Conservation (phyloP, 1,140 invertebrate species). For the Caenorhabditis brenneri region DNA sequence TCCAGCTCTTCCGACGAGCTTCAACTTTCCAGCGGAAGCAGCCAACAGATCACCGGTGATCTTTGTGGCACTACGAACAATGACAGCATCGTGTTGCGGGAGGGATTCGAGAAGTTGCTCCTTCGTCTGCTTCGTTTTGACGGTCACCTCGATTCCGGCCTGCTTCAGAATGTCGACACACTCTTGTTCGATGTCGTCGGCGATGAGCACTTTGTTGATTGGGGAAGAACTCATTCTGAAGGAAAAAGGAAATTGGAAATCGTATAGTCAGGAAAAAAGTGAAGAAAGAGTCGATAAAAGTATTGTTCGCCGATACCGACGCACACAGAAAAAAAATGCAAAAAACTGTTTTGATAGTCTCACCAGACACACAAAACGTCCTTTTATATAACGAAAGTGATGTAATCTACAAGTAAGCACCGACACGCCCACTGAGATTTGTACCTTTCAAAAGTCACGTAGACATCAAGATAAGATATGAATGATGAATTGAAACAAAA, state of each 20-base stretch:
- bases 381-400: slow-evolving; percentile 27
- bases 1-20: slow-evolving; percentile 87
- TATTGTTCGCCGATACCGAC: too few relatives aligned
- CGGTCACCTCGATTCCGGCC: slow-evolving; percentile 79
- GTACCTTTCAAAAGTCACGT: slow-evolving; percentile 47
- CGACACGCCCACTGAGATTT: background rate
- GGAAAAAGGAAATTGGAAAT: background rate
- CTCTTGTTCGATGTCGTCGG: slow-evolving; percentile 85
- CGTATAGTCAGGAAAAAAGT: background rate
- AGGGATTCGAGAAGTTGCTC: slow-evolving; percentile 82
- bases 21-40: slow-evolving; percentile 76
- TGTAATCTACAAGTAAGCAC: background rate
- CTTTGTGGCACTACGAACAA: slow-evolving; percentile 93
- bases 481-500: background rate
- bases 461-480: slow-evolving; percentile 10
- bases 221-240: slow-evolving; percentile 7
- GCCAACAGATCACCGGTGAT: slow-evolving; percentile 85
- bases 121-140: slow-evolving; percentile 81
- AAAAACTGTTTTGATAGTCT: background rate
- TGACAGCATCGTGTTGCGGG: slow-evolving; percentile 86
- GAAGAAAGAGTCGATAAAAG: background rate
- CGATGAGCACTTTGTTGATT: slow-evolving; percentile 79
- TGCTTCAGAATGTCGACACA: slow-evolving; percentile 82
- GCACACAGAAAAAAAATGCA: background rate
- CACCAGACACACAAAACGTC: too few relatives aligned